Conservation (phyloP, 1,140 invertebrate species). For the Drosophila ogumai region DNA sequence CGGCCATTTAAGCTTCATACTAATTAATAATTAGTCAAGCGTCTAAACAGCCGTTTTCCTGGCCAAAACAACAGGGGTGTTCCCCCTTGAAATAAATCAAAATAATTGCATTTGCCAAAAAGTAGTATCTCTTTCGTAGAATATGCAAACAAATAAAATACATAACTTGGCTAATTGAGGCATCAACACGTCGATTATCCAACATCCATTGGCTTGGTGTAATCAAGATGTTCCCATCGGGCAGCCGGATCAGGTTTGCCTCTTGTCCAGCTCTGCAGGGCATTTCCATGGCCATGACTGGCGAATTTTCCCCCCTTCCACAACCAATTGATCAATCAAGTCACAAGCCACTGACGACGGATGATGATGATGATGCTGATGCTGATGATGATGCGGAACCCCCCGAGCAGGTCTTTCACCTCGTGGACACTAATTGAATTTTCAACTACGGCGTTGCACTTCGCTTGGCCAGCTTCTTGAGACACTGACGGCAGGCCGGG, state of each 20-base stretch:
- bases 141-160: neutral
- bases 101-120: neutral
- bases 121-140: no score
- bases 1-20: neutral
- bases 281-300: constrained; percentile 23
- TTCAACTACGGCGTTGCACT: neutral
- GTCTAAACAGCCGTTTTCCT: constrained; percentile 1
- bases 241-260: constrained; percentile 13
- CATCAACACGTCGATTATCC: neutral
- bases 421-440: neutral
- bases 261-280: constrained; percentile 26
- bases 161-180: neutral
- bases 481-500: neutral
- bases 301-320: constrained; percentile 22
- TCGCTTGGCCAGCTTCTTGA: neutral
- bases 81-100: neutral
- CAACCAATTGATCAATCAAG: constrained; percentile 64
- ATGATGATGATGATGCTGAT: neutral
- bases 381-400: neutral
- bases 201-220: neutral
- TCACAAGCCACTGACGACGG: constrained; percentile 8
- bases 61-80: neutral
- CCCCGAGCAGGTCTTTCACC: neutral
- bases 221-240: constrained; percentile 27
- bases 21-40: constrained; percentile 12